Base-by-base conservation (phyloP, 2,797 vertebrate genomes). In the Macrochelys suwanniensis region DNA sequence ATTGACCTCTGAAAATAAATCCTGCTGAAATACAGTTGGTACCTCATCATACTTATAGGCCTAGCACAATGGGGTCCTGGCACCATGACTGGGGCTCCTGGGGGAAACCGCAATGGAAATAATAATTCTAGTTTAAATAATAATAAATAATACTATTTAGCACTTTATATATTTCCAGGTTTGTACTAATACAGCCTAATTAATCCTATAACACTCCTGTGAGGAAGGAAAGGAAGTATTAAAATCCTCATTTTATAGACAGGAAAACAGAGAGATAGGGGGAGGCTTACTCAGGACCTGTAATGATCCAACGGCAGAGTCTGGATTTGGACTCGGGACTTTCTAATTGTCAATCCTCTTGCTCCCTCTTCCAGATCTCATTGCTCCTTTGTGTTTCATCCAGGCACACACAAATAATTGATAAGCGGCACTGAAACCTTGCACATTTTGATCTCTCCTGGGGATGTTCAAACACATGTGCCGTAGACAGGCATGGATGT, bases 1-100 rank as follows among this genome's bases (percentile, higher is more conserved):
- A 89, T 59, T 71, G 26, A 83, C 78, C 71, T 1, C 0, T 47
- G 91, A 88, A 96, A 94, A 93, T 21, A 92, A 96, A 82, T 61
- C 77, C 74, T 57, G 23, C 54, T 87, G 78, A 96, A 89, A 78
- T 59, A 74, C 57, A 90, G 37, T 47, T 59, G 54, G 82, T 28
- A 31, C 84, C 95, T 91, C 89, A 84, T 88, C 82, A 80, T 82
- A 54, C 88, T 88, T 89, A 49, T 33, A 49, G 28, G 47, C 31
- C 31, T 61, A 7, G 31, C 59, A 61, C 31, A 33, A 61, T 61
- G 59, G 59, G 59, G 37, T 3, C 56, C 25, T 76, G 51, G 8
- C 47, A 15, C 68, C 68, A 50, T n/a, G 25, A 74, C 59, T 33
- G 88, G 37, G 68, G 21, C 11, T 88, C 77, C 82, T 91, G 57